Conservation (phyloP, 2,797 vertebrate genomes). For the Peromyscus eremicus region DNA sequence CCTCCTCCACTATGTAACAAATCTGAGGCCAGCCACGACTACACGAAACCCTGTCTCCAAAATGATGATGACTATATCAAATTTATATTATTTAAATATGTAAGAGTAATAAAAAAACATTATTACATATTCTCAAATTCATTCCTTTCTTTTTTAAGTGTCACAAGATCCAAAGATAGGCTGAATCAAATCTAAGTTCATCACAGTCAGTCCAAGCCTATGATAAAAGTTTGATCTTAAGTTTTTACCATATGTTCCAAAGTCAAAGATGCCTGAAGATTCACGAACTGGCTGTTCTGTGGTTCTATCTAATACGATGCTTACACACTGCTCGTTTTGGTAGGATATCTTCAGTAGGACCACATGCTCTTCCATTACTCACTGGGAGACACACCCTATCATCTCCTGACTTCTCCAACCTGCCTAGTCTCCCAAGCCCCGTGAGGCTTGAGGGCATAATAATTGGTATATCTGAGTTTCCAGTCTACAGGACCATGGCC, state of each 20-base stretch:
- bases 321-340: neutral
- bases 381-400: neutral
- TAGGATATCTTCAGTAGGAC: neutral
- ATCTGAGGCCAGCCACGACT: neutral
- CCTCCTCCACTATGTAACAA: neutral
- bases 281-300: neutral
- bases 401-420: neutral
- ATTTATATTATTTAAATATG: conserved; percentile 49
- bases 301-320: neutral
- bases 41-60: neutral
- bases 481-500: conserved; percentile 22
- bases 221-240: neutral
- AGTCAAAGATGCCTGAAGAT: neutral
- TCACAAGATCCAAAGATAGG: conserved; percentile 1
- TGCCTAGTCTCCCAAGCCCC: neutral
- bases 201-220: neutral
- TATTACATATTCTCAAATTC: neutral
- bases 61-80: neutral
- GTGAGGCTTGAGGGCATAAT: neutral
- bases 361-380: neutral
- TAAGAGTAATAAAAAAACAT: conserved; percentile 56
- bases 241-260: neutral
- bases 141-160: neutral
- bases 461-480: conserved; percentile 26
- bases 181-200: conserved; percentile 30